Base-by-base conservation (phyloP, 2,888 invertebrate genomes). In the Ischnura elegans region DNA sequence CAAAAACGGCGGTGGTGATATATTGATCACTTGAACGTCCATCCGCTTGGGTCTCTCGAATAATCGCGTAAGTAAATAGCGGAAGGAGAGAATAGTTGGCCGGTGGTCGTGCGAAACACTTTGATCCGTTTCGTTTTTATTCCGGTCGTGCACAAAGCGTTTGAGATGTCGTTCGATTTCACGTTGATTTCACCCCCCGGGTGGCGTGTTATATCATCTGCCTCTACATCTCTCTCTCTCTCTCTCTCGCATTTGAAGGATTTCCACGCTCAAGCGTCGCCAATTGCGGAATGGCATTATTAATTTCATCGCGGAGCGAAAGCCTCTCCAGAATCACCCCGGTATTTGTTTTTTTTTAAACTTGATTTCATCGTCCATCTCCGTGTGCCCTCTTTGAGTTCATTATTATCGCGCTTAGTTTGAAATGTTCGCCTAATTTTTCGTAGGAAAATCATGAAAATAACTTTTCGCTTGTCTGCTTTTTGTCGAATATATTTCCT, bases 21-120 rank as follows among this genome's bases (percentile, higher is more conserved):
- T 76, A n/a, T 76, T 76, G 76, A 29, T 76, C 76, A 76, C 76
- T 76, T 76, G 76, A n/a, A 76, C 76, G 25, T 76, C 76, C 76
- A 76, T 10, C 76, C n/a, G n/a, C n/a, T n/a, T 76, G 8, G 36
- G 36, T 36, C 76, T 76, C 8, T 19, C 13, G 19, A 76, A 66
- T 29, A 76, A 76, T 76, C 76, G 13, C 36, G 76, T 76, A 76
- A 76, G 76, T 76, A 76, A 76, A 76, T 36, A 76, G 13, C 4
- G 10, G 6, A n/a, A n/a, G n/a, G 6, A 36, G 29, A 16, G n/a
- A 76, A 76, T 76, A 76, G 76, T 36, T 25, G 29, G 36, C 29
- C 36, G 76, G 36, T 36, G 76, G 29, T 76, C 29, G 76, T 25
- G 76, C 16, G 76, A 76, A 76, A 13, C 76, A 36, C 76, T 76